A percentile compares a stretch with the other conserved stretches of the same genome.
Evolutionary conservation across 1,140 invertebrate genomes (phyloP).

Genomic region (Drosophila obscura): DNA sequence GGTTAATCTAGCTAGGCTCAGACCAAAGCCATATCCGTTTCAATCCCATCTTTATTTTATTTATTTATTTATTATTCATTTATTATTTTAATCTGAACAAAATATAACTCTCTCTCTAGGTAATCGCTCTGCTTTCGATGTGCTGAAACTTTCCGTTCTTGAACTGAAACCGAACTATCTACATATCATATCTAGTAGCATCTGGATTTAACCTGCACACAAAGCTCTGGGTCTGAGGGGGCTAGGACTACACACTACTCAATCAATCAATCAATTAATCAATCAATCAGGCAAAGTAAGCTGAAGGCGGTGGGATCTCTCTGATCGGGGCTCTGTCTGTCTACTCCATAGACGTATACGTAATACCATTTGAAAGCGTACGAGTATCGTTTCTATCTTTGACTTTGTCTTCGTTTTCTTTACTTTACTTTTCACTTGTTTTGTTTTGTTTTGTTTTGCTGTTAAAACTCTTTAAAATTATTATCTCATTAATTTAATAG

Average conservation of each 20-base stretch:
- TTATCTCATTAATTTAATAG: slow-evolving; percentile 51
- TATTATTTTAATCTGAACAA: slow-evolving; percentile 19
- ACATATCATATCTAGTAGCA: slow-evolving; percentile 44
- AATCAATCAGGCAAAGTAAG: slow-evolving; percentile 57
- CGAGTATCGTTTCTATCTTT: slow-evolving; percentile 1
- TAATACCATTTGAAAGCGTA: slow-evolving; percentile 1
- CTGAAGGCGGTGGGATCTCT: slow-evolving; percentile 61
- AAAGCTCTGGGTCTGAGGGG: slow-evolving; percentile 32
- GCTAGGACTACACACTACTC: slow-evolving; percentile 18
- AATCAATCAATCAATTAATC: slow-evolving; percentile 13
- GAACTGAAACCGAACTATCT: slow-evolving; percentile 75
- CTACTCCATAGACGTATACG: background rate
- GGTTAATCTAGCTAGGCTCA: slow-evolving; percentile 13
- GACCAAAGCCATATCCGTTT: slow-evolving; percentile 18
- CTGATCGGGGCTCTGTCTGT: slow-evolving; percentile 43
- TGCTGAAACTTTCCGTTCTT: slow-evolving; percentile 46
- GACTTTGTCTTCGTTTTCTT: slow-evolving; percentile 17
- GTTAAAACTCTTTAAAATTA: slow-evolving; percentile 60
- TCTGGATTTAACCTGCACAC: slow-evolving; percentile 7
- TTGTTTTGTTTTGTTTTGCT: slow-evolving; percentile 8
- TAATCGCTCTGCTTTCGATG: slow-evolving; percentile 53
- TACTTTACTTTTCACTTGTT: slow-evolving; percentile 11
- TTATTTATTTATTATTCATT: no score
- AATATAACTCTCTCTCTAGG: slow-evolving; percentile 32
- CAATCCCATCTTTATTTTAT: slow-evolving; percentile 3